These are phyloP conservation scores for Donacobius atricapilla DNA, from an alignment of 2,113 vertebrate genomes.

Conservation along the genomic window DNA sequence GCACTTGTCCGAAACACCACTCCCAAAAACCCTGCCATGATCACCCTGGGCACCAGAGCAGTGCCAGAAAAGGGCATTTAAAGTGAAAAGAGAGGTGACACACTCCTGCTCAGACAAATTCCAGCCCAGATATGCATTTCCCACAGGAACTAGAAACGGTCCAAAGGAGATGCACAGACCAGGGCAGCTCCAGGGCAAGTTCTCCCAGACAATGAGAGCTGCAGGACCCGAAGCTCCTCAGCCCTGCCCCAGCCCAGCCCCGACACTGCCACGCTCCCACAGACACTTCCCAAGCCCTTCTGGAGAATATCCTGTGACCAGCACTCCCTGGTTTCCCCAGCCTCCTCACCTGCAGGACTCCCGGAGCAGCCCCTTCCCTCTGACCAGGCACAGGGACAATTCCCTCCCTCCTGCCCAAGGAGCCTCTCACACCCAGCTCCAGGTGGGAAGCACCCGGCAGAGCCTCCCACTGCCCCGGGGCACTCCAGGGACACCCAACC, in stretches of 20 bases:
- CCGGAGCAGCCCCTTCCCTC: not conserved
- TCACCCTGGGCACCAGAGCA: not conserved
- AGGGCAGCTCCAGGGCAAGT: too few relatives aligned
- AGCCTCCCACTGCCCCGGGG: not conserved
- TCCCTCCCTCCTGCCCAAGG: not conserved
- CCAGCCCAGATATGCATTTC: too few relatives aligned
- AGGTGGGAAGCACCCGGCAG: not conserved
- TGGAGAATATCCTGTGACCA: not conserved
- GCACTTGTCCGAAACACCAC: not conserved
- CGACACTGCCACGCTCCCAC: not conserved
- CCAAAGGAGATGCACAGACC: too few relatives aligned
- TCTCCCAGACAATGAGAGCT: not conserved
- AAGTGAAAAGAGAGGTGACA: not conserved
- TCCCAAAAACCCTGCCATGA: not conserved
- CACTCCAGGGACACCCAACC: rapidly evolving
- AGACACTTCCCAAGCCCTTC: not conserved
- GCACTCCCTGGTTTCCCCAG: not conserved
- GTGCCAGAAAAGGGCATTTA: rapidly evolving
- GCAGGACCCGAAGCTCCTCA: not conserved
- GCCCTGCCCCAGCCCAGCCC: not conserved
- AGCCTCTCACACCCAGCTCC: not conserved
- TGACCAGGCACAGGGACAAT: not conserved
- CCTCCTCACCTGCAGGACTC: not conserved
- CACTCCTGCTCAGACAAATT: not conserved
- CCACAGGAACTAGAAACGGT: too few relatives aligned